Base-by-base conservation (phyloP, 1,140 invertebrate species). In the Leptonema lineaticorne region DNA sequence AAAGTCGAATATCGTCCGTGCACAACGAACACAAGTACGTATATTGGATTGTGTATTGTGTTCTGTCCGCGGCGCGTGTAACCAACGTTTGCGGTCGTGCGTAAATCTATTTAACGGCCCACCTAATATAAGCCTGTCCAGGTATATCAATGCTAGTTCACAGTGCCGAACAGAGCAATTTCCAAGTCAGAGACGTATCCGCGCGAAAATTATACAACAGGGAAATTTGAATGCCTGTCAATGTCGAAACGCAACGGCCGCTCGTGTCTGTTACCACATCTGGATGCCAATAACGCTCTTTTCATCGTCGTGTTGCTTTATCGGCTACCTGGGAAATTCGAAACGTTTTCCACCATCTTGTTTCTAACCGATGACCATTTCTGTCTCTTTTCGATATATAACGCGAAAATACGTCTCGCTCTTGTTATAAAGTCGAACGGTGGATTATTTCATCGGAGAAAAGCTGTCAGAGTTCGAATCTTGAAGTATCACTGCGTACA, bases 201-300 rank as follows among this genome's bases (percentile, higher is more conserved):
- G 37, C 22, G 22, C 50, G 22, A 37, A 53, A 71, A 71, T 68
- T 68, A 68, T 46, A 71, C 69, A 71, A 71, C 69, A 68, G 69
- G 69, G 69, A 71, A 71, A 71, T 71, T 71, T 68, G 69, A 71
- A 68, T 68, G 62, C 62, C 69, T 71, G 69, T 71, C 69, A 71
- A 71, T 68, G 50, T 6, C 41, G 56, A 2, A 56, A 22, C 45
- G 18, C 24, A 11, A 29, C 18, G 37, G 37, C 37, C 37, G 37
- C n/a, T n/a, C n/a, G n/a, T n/a, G n/a, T n/a, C n/a, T n/a, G n/a
- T n/a, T n/a, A n/a, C n/a, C n/a, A n/a, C n/a, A n/a, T n/a, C n/a
- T n/a, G n/a, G n/a, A n/a, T n/a, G 50, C 18, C 50, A 53, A 24
- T 53, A 69, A 59, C 60, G 53, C 63, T 63, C 68, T 69, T 53